A percentile compares a stretch with the other conserved stretches of the same genome.
Evolutionary conservation across 2,888 invertebrate genomes (phyloP).

Genomic region (Sericinus montela): DNA sequence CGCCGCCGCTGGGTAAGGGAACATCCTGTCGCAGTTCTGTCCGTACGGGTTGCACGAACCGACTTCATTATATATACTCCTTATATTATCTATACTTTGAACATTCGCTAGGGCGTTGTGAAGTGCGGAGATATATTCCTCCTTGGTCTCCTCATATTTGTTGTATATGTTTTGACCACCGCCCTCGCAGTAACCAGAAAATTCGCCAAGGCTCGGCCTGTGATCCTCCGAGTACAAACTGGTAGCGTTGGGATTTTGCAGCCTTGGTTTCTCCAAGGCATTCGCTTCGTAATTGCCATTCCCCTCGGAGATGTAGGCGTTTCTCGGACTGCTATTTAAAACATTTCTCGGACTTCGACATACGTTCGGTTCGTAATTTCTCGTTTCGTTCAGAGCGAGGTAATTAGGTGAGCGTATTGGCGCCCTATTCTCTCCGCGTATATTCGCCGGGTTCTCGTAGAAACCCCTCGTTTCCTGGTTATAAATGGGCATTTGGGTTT

Average conservation of each 20-base stretch:
- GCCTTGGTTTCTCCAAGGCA: constrained; percentile 36
- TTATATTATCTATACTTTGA: constrained; percentile 52
- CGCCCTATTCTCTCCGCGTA: constrained; percentile 44
- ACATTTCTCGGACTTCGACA: constrained; percentile 63
- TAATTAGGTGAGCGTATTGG: constrained; percentile 57
- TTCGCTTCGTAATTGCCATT: constrained; percentile 47
- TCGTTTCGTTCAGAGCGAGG: constrained; percentile 38
- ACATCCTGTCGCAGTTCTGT: constrained; percentile 54
- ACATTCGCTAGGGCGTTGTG: constrained; percentile 50
- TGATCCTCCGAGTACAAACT: constrained; percentile 51
- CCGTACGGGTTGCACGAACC: constrained; percentile 45
- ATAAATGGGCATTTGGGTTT: constrained; percentile 46
- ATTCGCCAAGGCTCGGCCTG: constrained; percentile 44
- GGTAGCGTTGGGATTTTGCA: constrained; percentile 34
- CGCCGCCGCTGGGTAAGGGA: constrained; percentile 63
- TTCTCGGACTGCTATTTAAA: constrained; percentile 56
- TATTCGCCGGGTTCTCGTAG: constrained; percentile 59
- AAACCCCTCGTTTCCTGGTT: constrained; percentile 51
- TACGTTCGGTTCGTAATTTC: constrained; percentile 50
- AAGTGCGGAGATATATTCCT: constrained; percentile 50
- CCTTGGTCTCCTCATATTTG: constrained; percentile 51
- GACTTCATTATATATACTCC: constrained; percentile 46
- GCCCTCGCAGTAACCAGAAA: constrained; percentile 55
- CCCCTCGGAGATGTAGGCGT: constrained; percentile 45
- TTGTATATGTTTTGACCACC: constrained; percentile 39